phyloP scores from a whole-genome alignment of 2,797 vertebrate genomes.

The Poecilia picta region DNA sequence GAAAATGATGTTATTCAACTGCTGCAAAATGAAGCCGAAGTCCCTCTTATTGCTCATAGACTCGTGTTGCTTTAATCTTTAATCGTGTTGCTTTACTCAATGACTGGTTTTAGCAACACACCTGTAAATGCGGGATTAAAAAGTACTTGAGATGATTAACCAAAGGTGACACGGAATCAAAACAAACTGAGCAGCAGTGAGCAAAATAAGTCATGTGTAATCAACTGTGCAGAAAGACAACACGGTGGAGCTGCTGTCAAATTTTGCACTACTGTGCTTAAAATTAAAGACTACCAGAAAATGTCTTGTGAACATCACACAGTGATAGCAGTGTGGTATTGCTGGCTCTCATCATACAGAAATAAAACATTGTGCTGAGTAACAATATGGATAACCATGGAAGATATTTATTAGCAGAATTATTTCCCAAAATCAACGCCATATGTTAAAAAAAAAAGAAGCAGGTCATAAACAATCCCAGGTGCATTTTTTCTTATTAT shows the following conservation, averaged over 20 bases:
- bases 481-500: background rate
- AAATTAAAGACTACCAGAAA: background rate
- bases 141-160: slow-evolving; percentile 1
- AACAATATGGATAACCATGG: background rate
- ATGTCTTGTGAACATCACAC: background rate
- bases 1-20: background rate
- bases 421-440: no score
- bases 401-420: background rate
- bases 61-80: background rate
- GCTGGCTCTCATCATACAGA: background rate
- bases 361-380: background rate
- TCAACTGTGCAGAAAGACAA: background rate
- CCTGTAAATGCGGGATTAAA: background rate
- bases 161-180: background rate
- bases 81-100: no score
- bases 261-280: background rate
- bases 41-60: background rate
- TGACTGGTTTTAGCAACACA: background rate
- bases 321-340: background rate
- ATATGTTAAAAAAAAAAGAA: no score
- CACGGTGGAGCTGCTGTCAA: background rate
- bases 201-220: background rate
- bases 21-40: background rate
- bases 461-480: background rate
- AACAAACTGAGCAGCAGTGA: slow-evolving; percentile 1